Base-by-base conservation (phyloP, 2,113 vertebrate genomes). In the Scolopax mira region DNA sequence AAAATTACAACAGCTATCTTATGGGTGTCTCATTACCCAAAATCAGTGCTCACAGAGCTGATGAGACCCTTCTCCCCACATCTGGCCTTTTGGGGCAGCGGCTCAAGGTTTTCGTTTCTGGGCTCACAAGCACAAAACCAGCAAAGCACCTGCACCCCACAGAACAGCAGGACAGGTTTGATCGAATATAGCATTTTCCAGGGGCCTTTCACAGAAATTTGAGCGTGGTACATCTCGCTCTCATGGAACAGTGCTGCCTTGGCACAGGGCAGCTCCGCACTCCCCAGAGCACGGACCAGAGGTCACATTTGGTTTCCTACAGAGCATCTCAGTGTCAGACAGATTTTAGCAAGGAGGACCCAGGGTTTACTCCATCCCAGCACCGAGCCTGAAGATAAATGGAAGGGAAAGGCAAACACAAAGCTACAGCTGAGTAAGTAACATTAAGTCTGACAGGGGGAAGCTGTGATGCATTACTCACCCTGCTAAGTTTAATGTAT, bases 381-480 rank as follows among this genome's bases (percentile, higher is more conserved):
- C 48, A 24, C 70, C 54, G 54, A 77, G 35, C 30, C 61, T 62
- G 80, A 80, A 52, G 85, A 91, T 93, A 85, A 96, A 94, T 35
- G 7, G 84, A 78, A 75, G 80, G 48, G 39, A 86, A 89, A 94
- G 88, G 64, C 92, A 97, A 97, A 97, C 97, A 84, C 13, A 10
- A 55, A 66, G 88, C 85, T 23, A 81, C 81, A 88, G 94, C 70
- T 33, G 81, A 86, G 92, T 62, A 91, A 94, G 97, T 91, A 84
- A 88, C 95, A 89, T 97, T 85, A 93, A 91, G 93, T 78, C 94
- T 96, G 97, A 97, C 96, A 65, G 5, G 3, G 55, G 87, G 96
- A 96, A 88, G 97, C 97, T 94, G 96, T 33, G 95, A 97, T 97
- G 97, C 94, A 97, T 98, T 94, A 94, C 97, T 98, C 97, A 96